Percentiles rank a stretch among this genome's conserved stretches.
These are phyloP conservation scores for Protaetia brevitarsis DNA, from an alignment of 1,140 invertebrate genomes.

Conservation along the genomic window DNA sequence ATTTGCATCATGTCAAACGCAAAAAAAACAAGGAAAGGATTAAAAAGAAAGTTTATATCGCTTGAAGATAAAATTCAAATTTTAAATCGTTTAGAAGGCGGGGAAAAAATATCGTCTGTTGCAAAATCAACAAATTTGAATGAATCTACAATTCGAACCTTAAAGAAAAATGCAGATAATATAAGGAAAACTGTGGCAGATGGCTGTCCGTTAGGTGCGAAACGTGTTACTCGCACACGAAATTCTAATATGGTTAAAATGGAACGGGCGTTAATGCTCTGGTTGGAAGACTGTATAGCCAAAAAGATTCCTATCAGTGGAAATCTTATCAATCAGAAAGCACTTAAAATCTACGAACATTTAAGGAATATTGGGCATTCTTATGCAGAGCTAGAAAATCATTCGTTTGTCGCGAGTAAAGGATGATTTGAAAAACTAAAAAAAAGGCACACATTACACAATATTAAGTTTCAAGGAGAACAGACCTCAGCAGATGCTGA, in stretches of 20 bases:
- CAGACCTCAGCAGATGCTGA: constrained; percentile 19
- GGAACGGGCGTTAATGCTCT: neutral
- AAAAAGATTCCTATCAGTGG: neutral
- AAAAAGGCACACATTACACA: constrained; percentile 23
- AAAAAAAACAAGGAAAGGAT: constrained; percentile 28
- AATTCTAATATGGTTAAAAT: neutral
- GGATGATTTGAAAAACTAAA: constrained; percentile 19
- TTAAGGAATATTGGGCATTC: constrained; percentile 19
- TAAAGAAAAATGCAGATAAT: constrained; percentile 31
- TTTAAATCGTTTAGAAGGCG: constrained; percentile 32
- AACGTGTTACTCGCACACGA: constrained; percentile 22
- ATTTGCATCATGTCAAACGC: constrained; percentile 22
- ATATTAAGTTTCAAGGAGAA: constrained; percentile 23
- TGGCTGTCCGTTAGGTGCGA: constrained; percentile 31
- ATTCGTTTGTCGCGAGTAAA: constrained; percentile 21
- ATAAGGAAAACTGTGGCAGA: constrained; percentile 32
- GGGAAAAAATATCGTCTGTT: constrained; percentile 33
- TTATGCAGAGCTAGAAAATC: constrained; percentile 1
- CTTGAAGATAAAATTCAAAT: constrained; percentile 35
- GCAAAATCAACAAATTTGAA: constrained; percentile 33
- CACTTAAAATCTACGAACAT: neutral
- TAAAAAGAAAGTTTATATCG: constrained; percentile 34
- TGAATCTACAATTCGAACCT: constrained; percentile 33
- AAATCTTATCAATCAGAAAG: constrained; percentile 16
- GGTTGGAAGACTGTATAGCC: constrained; percentile 4